These are phyloP conservation scores for Serrognathus titanus DNA, from an alignment of 2,888 invertebrate genomes.

Conservation along the genomic window DNA sequence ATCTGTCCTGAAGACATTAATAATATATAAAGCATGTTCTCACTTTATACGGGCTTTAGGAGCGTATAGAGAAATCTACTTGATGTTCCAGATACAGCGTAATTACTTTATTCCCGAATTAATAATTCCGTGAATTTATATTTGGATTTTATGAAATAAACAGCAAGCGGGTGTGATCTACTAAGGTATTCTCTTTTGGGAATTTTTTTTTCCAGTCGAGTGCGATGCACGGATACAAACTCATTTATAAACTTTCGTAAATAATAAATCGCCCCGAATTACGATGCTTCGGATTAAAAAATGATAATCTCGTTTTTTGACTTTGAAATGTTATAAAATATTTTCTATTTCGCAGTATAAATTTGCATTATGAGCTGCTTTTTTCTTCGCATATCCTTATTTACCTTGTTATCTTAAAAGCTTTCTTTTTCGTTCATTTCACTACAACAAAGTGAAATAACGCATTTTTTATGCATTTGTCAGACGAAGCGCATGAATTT, in stretches of 20 bases:
- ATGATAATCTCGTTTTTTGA: neutral
- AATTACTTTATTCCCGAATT: slow-evolving; percentile 41
- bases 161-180: slow-evolving; percentile 38
- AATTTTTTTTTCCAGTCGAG: neutral
- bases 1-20: slow-evolving; percentile 1
- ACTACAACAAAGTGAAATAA: neutral
- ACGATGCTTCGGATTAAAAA: slow-evolving; percentile 7
- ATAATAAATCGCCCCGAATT: slow-evolving; percentile 19
- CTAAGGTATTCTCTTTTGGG: slow-evolving; percentile 37
- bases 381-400: neutral
- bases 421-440: slow-evolving; percentile 1
- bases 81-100: slow-evolving; percentile 17
- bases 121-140: slow-evolving; percentile 40
- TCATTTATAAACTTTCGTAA: slow-evolving; percentile 19
- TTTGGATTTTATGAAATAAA: slow-evolving; percentile 41
- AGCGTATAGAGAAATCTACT: slow-evolving; percentile 3
- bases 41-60: slow-evolving; percentile 6
- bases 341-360: neutral
- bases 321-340: neutral
- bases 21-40: slow-evolving; percentile 5
- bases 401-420: slow-evolving; percentile 5
- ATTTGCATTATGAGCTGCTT: neutral
- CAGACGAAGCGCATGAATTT: no score
- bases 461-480: no score
- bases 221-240: slow-evolving; percentile 14